These are phyloP conservation scores for Tursiops truncatus DNA, from an alignment of 2,113 vertebrate genomes.

Conservation along the genomic window DNA sequence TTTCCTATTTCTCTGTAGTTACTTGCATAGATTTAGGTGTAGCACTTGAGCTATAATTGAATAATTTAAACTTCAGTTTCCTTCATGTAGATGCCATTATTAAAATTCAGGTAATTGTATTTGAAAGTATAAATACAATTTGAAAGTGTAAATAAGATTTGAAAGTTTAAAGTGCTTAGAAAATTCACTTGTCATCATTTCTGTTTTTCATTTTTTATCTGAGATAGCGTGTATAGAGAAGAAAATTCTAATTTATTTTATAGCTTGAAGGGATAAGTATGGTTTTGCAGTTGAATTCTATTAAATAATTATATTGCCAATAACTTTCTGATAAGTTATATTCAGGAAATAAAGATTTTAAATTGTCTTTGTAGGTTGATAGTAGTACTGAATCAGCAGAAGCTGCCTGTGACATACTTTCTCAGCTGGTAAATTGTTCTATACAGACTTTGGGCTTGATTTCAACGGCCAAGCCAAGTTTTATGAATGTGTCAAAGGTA, in stretches of 20 bases:
- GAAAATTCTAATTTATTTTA: not conserved
- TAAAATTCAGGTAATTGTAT: not conserved
- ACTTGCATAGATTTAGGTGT: not conserved
- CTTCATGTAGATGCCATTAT: not conserved
- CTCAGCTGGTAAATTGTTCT: conserved; percentile 94
- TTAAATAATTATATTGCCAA: not conserved
- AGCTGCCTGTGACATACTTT: conserved; percentile 93
- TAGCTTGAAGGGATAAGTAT: not conserved
- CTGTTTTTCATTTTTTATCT: not conserved
- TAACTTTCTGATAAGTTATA: not conserved
- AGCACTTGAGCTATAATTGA: not conserved
- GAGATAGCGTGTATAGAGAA: not conserved
- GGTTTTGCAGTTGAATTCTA: not conserved
- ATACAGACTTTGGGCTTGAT: conserved; percentile 93
- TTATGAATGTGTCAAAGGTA: conserved; percentile 94
- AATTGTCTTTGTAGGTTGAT: conserved; percentile 87
- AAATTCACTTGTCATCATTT: not conserved
- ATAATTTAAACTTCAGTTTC: not conserved
- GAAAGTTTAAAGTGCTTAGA: not conserved
- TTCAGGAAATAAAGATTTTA: conserved; percentile 23
- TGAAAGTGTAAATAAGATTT: not conserved
- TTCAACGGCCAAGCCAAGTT: conserved; percentile 93
- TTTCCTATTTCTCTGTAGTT: not conserved
- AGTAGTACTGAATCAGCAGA: conserved; percentile 93
- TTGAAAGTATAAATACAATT: not conserved